These are phyloP conservation scores for Epirrhoe tristata DNA, from an alignment of 2,888 invertebrate genomes.

Conservation along the genomic window DNA sequence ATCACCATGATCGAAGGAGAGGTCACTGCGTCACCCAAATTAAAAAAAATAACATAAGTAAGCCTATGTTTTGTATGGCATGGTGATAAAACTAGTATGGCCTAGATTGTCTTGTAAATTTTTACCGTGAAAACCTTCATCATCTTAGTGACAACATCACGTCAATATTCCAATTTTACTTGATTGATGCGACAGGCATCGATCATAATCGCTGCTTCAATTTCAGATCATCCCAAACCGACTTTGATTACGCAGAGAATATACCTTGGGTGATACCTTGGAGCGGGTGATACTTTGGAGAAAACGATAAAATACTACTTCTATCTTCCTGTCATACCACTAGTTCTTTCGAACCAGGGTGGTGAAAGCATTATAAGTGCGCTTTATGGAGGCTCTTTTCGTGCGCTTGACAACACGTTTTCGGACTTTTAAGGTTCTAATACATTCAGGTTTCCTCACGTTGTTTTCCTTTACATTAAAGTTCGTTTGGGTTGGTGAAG, in stretches of 20 bases:
- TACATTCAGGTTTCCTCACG: no score
- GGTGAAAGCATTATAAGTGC: no score
- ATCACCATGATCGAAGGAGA: no score
- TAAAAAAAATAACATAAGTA: no score
- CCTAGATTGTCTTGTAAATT: background rate
- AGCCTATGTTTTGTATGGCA: background rate
- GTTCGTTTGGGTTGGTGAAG: no score
- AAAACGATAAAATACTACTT: background rate
- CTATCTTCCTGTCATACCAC: no score
- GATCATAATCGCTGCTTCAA: slow-evolving; percentile 26
- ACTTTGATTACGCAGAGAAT: slow-evolving; percentile 13
- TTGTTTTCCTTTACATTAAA: no score
- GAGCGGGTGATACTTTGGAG: background rate
- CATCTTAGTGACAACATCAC: slow-evolving; percentile 7
- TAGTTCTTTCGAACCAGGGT: no score
- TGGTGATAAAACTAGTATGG: background rate
- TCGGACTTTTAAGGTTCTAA: no score
- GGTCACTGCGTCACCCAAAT: no score
- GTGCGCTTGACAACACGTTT: no score
- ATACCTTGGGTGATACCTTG: background rate
- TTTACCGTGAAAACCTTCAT: background rate
- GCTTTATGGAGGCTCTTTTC: no score
- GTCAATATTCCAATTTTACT: slow-evolving; percentile 23
- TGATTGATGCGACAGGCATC: slow-evolving; percentile 35
- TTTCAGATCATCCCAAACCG: background rate